Evolutionary conservation across 2,113 vertebrate species (phyloP).

Genomic region (Neoarius graeffei): DNA sequence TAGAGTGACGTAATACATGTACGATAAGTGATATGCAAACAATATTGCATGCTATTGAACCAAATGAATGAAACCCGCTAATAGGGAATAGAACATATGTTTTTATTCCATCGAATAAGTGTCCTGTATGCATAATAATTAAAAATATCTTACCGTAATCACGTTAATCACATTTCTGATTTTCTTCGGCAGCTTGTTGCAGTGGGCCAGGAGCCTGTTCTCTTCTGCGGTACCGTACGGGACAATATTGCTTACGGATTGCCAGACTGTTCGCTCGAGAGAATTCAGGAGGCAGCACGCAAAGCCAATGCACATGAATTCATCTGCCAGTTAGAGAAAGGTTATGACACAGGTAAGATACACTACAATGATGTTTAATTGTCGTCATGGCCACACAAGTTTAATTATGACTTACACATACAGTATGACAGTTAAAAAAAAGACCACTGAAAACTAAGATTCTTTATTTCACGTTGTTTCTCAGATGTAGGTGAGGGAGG

Average conservation of each 20-base stretch:
- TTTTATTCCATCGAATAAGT: too few relatives aligned
- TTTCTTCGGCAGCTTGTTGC: slow-evolving; percentile 59
- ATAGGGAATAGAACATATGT: too few relatives aligned
- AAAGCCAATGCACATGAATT: slow-evolving; percentile 71
- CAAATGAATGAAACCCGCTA: too few relatives aligned
- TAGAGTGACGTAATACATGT: too few relatives aligned
- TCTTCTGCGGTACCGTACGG: slow-evolving; percentile 69
- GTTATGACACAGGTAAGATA: slow-evolving; percentile 68
- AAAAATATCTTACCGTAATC: too few relatives aligned
- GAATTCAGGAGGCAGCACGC: slow-evolving; percentile 65
- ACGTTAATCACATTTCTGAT: too few relatives aligned
- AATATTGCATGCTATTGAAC: too few relatives aligned
- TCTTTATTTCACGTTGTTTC: not conserved
- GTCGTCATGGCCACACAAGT: not conserved
- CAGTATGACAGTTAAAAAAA: not conserved
- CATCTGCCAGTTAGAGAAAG: slow-evolving; percentile 62
- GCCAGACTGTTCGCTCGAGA: slow-evolving; percentile 51
- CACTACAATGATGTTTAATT: not conserved
- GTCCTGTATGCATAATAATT: too few relatives aligned
- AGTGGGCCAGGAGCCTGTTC: slow-evolving; percentile 75
- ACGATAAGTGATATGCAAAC: too few relatives aligned
- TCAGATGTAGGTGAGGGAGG: slow-evolving; percentile 50
- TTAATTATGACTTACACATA: not conserved
- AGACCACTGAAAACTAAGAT: not conserved
- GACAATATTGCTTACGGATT: slow-evolving; percentile 75